Evolutionary conservation across 1,140 invertebrate genomes (phyloP).

Genomic region (Tyrophagus putrescentiae): DNA sequence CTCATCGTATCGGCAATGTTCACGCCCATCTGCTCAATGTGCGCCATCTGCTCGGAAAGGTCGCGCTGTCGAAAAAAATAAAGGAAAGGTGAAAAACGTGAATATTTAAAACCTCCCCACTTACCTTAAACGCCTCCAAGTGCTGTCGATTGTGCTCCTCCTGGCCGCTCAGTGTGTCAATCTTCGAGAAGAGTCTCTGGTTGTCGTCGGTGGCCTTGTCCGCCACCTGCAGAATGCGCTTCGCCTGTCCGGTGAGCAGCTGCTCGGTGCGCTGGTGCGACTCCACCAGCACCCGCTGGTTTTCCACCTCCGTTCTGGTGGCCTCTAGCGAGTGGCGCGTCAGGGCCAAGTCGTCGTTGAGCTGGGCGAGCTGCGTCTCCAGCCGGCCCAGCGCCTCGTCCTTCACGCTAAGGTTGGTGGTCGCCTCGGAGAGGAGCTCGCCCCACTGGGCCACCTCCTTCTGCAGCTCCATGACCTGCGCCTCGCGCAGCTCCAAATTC

Average conservation of each 20-base stretch:
- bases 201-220: conserved; percentile 48
- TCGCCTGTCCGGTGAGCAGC: conserved; percentile 44
- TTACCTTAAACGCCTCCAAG: conserved; percentile 23
- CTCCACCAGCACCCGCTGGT: conserved; percentile 46
- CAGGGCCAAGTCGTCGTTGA: conserved; percentile 37
- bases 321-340: conserved; percentile 34
- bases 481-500: conserved; percentile 54
- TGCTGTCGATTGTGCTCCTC: conserved; percentile 31
- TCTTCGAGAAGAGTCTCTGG: conserved; percentile 45
- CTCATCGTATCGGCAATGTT: neutral
- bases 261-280: conserved; percentile 50
- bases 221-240: conserved; percentile 46
- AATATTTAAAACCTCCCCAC: conserved; percentile 1
- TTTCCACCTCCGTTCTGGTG: conserved; percentile 37
- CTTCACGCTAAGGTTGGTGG: conserved; percentile 3
- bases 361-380: conserved; percentile 29
- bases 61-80: neutral
- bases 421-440: neutral
- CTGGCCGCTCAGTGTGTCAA: conserved; percentile 44
- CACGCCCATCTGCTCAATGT: conserved; percentile 20
- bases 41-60: conserved; percentile 23
- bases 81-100: conserved; percentile 1
- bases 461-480: conserved; percentile 48
- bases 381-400: conserved; percentile 16
- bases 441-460: conserved; percentile 43